Conservation (phyloP, 2,888 invertebrate genomes). For the Temnothorax rugatulus region DNA sequence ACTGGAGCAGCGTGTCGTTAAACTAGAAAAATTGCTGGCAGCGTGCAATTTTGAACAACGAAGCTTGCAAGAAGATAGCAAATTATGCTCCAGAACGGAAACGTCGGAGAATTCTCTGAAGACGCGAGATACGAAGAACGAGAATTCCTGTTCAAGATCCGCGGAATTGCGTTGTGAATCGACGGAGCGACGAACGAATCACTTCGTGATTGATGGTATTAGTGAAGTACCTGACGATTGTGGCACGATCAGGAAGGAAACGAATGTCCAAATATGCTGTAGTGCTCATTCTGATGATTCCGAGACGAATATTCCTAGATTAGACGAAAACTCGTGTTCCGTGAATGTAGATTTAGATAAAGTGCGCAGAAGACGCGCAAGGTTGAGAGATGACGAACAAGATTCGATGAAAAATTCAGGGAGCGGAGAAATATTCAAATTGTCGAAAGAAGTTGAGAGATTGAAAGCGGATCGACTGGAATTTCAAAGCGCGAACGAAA, state of each 20-base stretch:
- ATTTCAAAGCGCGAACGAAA: conserved; percentile 73
- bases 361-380: conserved; percentile 13
- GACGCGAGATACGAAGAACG: conserved; percentile 20
- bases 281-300: conserved; percentile 18
- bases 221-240: conserved; percentile 3
- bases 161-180: background rate
- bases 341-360: conserved; percentile 22
- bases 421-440: conserved; percentile 36
- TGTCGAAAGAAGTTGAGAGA: conserved; percentile 73
- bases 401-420: background rate
- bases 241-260: background rate
- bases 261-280: background rate
- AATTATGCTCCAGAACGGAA: conserved; percentile 49
- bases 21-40: conserved; percentile 69
- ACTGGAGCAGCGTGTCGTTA: conserved; percentile 67
- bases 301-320: conserved; percentile 23
- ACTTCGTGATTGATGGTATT: background rate
- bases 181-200: background rate
- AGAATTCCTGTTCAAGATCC: conserved; percentile 9
- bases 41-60: conserved; percentile 33
- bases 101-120: conserved; percentile 56
- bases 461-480: conserved; percentile 73
- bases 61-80: conserved; percentile 55
- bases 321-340: conserved; percentile 29
- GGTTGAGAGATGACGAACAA: conserved; percentile 32